phyloP scores from a whole-genome alignment of 2,888 invertebrate species.

The Rotaria magnacalcarata region DNA sequence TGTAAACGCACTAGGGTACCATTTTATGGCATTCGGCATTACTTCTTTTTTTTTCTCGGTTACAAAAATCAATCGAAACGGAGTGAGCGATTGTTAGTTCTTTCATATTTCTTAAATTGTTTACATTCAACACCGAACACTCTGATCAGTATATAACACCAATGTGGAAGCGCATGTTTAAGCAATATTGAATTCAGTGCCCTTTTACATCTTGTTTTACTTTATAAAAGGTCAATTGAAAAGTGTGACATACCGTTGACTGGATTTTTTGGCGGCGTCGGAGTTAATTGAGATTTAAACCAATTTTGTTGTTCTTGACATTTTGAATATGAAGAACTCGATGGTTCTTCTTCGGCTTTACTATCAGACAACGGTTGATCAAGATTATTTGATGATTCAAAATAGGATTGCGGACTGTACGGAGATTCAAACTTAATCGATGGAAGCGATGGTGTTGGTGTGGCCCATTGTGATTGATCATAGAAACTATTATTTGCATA shows the following conservation, averaged over 20 bases:
- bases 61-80: neutral
- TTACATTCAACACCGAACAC: slow-evolving; percentile 22
- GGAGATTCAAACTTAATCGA: neutral
- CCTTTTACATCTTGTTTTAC: neutral
- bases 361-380: neutral
- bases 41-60: neutral
- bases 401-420: neutral
- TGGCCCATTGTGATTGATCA: neutral
- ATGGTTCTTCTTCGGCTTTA: neutral
- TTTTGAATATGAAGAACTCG: neutral
- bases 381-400: neutral
- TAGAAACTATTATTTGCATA: neutral
- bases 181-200: neutral
- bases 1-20: neutral
- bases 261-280: neutral
- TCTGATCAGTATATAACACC: slow-evolving; percentile 6
- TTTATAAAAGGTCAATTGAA: neutral
- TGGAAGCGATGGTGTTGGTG: neutral
- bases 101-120: neutral
- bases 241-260: neutral
- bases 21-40: neutral
- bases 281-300: slow-evolving; percentile 1
- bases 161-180: slow-evolving; percentile 26
- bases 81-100: neutral
- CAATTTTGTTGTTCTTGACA: neutral